Evolutionary conservation across 64 coral and sea anemone genomes (phyloP), one percentile per base, ranked within the genome.

Genomic region (Catalaphyllia jardinei): DNA sequence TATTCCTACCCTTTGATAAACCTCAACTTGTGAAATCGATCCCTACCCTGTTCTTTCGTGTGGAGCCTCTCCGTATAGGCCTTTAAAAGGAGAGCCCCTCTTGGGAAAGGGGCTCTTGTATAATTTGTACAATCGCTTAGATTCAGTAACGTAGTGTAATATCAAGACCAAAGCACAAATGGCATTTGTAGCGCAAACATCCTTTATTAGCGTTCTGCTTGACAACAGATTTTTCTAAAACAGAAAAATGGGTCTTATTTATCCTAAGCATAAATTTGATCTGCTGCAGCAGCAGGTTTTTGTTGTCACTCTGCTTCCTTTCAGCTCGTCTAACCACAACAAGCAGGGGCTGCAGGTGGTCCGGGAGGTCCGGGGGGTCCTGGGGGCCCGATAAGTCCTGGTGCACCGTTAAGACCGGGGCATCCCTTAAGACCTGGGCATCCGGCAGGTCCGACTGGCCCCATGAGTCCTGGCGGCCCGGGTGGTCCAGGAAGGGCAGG

Each of bases 291-390:
- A 52, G 15, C 76, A 74, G 85, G 29, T 76, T 28, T 28, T 55
- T 10, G 19, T 77, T 27, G 78, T 55, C 46, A 4, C 28, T 52
- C 19, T 64, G 83, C 10, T 29, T 54, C 12, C n/a, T 67, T 29
- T 59, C 20, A 25, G 35, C 42, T 3, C 15, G 62, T 30, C 62
- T 85, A 85, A 69, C 78, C 75, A 22, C 94, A 78, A 14, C 77
- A 87, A 31, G 51, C 60, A 8, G 72, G 62, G 39, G 83, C 89
- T 31, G 89, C 80, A 24, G 77, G 81, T 52, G 77, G 81, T 52
- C 87, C 88, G 15, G 92, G 92, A 20, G 77, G 29, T 60, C 95
- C 95, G 10, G 95, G 75, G 72, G 62, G 59, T 18, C 95, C 95
- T 39, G 95, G 83, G 4, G 72, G 87, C 79, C 95, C 95, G 38